Base-by-base conservation (phyloP, 2,888 invertebrate species). In the Lycia hirtaria region DNA sequence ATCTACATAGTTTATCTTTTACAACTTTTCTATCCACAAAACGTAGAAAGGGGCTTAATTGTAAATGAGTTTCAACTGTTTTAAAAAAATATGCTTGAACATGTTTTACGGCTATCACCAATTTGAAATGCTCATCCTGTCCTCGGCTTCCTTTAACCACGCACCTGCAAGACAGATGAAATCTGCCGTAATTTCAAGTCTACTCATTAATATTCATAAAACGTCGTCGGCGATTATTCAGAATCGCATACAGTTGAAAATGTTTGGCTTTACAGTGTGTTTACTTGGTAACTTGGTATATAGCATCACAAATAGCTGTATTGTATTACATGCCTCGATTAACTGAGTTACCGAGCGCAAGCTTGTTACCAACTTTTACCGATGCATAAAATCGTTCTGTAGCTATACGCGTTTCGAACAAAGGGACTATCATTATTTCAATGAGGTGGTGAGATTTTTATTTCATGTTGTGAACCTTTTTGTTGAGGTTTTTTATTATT, bases 191-290 rank as follows among this genome's bases (percentile, higher is more conserved):
- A 76, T 72, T 76, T 76, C 71, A 69, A 73, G 65, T 78, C 73
- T 72, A 73, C 72, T 72, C 70, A 77, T 85, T 83, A 85, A 81
- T 86, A 87, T 85, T 85, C 86, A 82, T 78, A 78, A 73, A 71
- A 70, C 73, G 78, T 78, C 70, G 71, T 70, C 67, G 65, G 71
- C 73, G 72, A 84, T 86, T 84, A 83, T 78, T 81, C 75, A 73
- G 75, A 78, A 69, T 69, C 60, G 71, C 68, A 78, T 73, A 49
- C 41, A 51, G 43, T 44, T 48, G 70, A 75, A 73, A 62, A 71
- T 75, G 76, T 82, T 80, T 75, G 73, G 73, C 73, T 74, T 73
- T 76, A 79, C 81, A 80, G 79, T 80, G 78, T 85, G 80, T 82
- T 83, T 76, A 68, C 73, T n/a, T n/a, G 71, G 70, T 65, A 71